Percentiles rank a stretch among this genome's conserved stretches.
phyloP scores from a whole-genome alignment of 1,140 invertebrate genomes.

The Caerostris extrusa region DNA sequence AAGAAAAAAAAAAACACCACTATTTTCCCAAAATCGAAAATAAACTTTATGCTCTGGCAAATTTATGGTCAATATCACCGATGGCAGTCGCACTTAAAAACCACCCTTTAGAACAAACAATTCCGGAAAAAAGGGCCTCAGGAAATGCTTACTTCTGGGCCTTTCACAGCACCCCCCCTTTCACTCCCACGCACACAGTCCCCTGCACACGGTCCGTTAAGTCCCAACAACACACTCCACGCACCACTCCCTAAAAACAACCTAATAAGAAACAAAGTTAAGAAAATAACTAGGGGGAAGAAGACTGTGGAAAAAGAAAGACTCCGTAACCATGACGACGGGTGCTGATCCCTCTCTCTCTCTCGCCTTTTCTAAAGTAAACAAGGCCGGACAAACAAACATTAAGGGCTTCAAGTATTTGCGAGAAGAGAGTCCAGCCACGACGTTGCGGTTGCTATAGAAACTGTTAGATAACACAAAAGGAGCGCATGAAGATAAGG shows the following conservation, averaged over 20 bases:
- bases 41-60: conserved; percentile 44
- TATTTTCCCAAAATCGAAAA: neutral
- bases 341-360: conserved; percentile 54
- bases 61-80: conserved; percentile 63
- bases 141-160: conserved; percentile 67
- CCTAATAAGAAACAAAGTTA: conserved; percentile 76
- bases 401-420: conserved; percentile 74
- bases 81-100: conserved; percentile 48
- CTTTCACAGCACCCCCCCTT: conserved; percentile 39
- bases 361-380: conserved; percentile 72
- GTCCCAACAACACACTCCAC: conserved; percentile 61
- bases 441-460: conserved; percentile 46
- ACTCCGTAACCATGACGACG: conserved; percentile 62
- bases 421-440: neutral
- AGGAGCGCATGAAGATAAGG: conserved; percentile 53
- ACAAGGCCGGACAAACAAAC: conserved; percentile 77
- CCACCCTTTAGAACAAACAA: conserved; percentile 65
- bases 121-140: conserved; percentile 59
- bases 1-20: neutral
- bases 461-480: conserved; percentile 66
- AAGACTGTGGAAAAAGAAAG: neutral
- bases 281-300: conserved; percentile 67
- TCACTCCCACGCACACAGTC: neutral
- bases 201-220: conserved; percentile 64
- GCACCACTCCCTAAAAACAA: conserved; percentile 69